Percentiles rank a stretch among this genome's conserved stretches.
Conservation (phyloP, 2,797 vertebrate species). For the Streptopelia turtur region DNA sequence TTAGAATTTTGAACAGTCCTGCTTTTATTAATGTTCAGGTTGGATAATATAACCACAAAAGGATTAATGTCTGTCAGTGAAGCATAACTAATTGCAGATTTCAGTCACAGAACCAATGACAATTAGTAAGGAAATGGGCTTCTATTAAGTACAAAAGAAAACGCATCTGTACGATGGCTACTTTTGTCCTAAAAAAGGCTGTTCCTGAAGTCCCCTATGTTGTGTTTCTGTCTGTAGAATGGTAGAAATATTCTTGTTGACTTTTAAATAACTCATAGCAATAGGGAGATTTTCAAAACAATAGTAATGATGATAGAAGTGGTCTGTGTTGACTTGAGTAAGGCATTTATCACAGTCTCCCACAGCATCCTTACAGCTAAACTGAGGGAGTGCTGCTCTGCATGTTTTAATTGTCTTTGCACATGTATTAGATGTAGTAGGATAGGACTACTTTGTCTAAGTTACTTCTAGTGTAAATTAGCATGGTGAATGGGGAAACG, state of each 20-base stretch:
- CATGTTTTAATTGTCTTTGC: neutral
- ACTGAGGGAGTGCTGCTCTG: too few species aligned
- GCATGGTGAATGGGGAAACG: neutral
- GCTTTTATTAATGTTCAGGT: slow-evolving; percentile 72
- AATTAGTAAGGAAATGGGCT: slow-evolving; percentile 32
- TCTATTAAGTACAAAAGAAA: slow-evolving; percentile 61
- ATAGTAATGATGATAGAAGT: neutral
- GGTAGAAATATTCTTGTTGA: neutral
- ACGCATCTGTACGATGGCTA: slow-evolving; percentile 19
- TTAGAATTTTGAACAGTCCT: slow-evolving; percentile 40
- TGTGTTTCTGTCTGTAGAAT: slow-evolving; percentile 26
- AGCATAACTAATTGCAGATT: slow-evolving; percentile 73
- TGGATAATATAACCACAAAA: slow-evolving; percentile 44
- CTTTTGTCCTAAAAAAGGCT: slow-evolving; percentile 30
- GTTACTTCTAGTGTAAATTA: neutral
- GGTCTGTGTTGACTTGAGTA: too few species aligned
- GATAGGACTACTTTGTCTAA: neutral
- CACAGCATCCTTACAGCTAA: too few species aligned
- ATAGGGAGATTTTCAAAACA: neutral
- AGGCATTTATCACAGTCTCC: too few species aligned
- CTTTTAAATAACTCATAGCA: neutral
- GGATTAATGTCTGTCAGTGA: slow-evolving; percentile 56
- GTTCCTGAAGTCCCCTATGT: neutral
- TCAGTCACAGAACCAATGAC: slow-evolving; percentile 53
- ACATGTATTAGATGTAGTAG: neutral